Evolutionary conservation across 2,888 invertebrate genomes (phyloP).

Genomic region (Xanthorhoe designata): DNA sequence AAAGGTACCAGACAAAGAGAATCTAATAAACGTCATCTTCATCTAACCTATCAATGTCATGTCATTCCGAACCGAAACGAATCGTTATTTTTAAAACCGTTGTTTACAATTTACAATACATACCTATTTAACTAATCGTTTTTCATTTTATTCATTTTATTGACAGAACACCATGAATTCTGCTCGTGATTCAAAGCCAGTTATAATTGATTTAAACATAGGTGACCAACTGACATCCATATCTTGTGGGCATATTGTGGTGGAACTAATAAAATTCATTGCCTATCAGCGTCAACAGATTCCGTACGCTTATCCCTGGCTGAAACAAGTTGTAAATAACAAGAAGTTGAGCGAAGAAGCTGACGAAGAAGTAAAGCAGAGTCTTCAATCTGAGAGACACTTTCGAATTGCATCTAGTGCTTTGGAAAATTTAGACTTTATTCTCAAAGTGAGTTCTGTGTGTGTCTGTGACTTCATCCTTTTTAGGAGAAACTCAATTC

Average conservation of each 20-base stretch:
- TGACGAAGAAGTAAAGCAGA: slow-evolving; percentile 55
- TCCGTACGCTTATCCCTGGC: slow-evolving; percentile 80
- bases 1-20: too few species aligned
- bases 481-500: too few species aligned
- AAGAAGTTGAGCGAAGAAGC: slow-evolving; percentile 59
- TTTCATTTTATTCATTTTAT: slow-evolving; percentile 9
- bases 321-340: slow-evolving; percentile 75
- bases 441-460: slow-evolving; percentile 66
- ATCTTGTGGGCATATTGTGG: slow-evolving; percentile 84
- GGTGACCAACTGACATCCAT: slow-evolving; percentile 83
- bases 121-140: too few species aligned
- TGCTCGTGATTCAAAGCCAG: slow-evolving; percentile 47
- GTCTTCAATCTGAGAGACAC: slow-evolving; percentile 74
- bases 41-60: too few species aligned
- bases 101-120: not conserved
- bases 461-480: too few species aligned
- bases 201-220: slow-evolving; percentile 70
- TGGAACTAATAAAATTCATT: slow-evolving; percentile 84
- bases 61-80: too few species aligned
- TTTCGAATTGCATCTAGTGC: slow-evolving; percentile 73
- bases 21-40: too few species aligned
- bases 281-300: slow-evolving; percentile 85
- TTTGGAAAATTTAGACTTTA: slow-evolving; percentile 75
- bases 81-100: too few species aligned
- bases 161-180: slow-evolving; percentile 46